These are phyloP conservation scores for Sphyrna mokarran DNA, from an alignment of 2,113 vertebrate species.

Conservation along the genomic window DNA sequence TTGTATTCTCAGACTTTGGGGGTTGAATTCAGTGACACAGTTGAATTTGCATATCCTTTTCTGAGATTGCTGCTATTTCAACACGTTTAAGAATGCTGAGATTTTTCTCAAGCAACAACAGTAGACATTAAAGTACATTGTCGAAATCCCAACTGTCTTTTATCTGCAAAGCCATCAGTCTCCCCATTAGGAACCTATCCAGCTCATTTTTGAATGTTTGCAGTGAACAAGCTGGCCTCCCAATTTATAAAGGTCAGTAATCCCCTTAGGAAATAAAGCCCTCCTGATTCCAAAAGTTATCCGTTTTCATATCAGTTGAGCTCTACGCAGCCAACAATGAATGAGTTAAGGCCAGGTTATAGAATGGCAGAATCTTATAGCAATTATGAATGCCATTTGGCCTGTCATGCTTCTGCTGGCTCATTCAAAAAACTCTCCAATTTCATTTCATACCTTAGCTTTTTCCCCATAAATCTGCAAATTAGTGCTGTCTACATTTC, in stretches of 20 bases:
- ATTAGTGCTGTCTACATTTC: background rate
- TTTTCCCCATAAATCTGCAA: background rate
- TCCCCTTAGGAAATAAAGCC: background rate
- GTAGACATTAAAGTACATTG: background rate
- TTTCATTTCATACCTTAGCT: background rate
- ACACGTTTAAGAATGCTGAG: background rate
- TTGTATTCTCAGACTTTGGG: background rate
- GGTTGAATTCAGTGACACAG: background rate
- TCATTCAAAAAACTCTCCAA: background rate
- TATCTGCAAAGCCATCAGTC: background rate
- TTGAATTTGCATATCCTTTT: background rate
- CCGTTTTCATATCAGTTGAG: background rate
- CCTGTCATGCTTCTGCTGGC: background rate
- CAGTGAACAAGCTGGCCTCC: background rate
- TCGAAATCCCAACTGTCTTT: background rate
- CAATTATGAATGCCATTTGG: background rate
- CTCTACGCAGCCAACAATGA: background rate
- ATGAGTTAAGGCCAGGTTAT: background rate
- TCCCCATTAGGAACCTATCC: background rate
- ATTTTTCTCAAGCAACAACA: background rate
- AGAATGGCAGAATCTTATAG: background rate
- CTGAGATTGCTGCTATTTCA: background rate
- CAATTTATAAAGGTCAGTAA: background rate
- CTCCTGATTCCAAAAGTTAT: background rate
- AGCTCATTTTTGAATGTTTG: background rate